phyloP scores from a whole-genome alignment of 2,797 vertebrate species.

The Anolis apletophallus region DNA sequence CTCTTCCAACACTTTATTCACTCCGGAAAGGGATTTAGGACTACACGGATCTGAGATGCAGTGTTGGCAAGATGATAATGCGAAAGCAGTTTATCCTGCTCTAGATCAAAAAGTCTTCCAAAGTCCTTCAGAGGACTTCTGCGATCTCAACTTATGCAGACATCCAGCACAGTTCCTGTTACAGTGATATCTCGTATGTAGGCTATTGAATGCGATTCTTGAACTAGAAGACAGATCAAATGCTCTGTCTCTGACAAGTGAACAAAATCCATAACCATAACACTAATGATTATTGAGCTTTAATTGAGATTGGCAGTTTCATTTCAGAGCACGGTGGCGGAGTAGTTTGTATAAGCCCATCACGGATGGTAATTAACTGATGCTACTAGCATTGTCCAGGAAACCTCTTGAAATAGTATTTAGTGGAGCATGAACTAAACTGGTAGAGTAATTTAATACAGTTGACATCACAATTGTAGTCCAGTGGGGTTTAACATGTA shows the following conservation, averaged over 20 bases:
- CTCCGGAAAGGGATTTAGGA: neutral
- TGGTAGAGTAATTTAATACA: neutral
- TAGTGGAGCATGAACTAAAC: neutral
- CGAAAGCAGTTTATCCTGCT: neutral
- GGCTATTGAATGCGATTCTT: neutral
- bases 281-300: neutral
- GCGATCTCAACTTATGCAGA: neutral
- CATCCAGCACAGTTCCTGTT: neutral
- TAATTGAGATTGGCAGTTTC: neutral
- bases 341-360: conserved; percentile 15
- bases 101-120: neutral
- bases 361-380: neutral
- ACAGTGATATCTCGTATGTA: neutral
- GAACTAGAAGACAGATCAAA: no score
- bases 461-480: neutral
- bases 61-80: neutral
- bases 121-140: neutral
- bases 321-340: accelerated
- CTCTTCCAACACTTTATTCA: neutral
- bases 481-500: neutral
- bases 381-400: neutral
- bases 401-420: neutral
- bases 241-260: neutral
- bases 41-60: neutral
- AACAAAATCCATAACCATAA: neutral